These are phyloP conservation scores for Styela clava DNA, from an alignment of 23 tunicate species.

Conservation along the genomic window DNA sequence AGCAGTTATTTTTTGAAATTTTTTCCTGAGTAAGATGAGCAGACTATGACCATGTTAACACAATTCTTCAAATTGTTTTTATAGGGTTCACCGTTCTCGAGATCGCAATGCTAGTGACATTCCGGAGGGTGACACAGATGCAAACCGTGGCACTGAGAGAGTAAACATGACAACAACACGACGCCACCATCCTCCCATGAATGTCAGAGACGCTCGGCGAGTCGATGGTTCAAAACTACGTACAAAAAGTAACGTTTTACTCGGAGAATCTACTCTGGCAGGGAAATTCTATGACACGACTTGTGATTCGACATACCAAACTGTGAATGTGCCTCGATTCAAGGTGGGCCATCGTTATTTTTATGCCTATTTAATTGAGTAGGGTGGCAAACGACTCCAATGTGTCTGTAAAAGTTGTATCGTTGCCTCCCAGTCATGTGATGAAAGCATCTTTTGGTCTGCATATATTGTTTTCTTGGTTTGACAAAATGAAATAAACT, in stretches of 20 bases:
- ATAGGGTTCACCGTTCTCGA: constrained; percentile 35
- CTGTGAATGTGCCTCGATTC: constrained; percentile 32
- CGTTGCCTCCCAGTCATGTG: too few relatives aligned
- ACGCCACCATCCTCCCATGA: constrained; percentile 51
- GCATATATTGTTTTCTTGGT: too few relatives aligned
- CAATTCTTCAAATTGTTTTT: too few relatives aligned
- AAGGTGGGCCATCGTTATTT: constrained; percentile 8
- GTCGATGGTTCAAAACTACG: constrained; percentile 70
- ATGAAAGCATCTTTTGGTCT: too few relatives aligned
- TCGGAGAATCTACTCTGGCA: constrained; percentile 52
- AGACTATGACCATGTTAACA: too few relatives aligned
- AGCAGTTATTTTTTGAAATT: too few relatives aligned
- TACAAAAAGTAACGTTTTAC: constrained; percentile 64
- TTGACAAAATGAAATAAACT: too few relatives aligned
- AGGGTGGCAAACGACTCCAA: too few relatives aligned
- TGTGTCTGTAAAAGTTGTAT: too few relatives aligned
- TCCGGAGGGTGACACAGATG: constrained; percentile 68
- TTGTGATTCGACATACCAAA: constrained; percentile 56
- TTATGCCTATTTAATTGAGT: too few relatives aligned
- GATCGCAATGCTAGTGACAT: constrained; percentile 86
- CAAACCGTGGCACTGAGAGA: constrained; percentile 34
- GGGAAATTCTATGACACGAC: constrained; percentile 69
- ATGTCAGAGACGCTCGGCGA: not conserved
- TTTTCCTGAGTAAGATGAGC: too few relatives aligned
- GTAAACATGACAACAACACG: constrained; percentile 47